Evolutionary conservation across 2,113 vertebrate genomes (phyloP).

Genomic region (Axis porcinus): DNA sequence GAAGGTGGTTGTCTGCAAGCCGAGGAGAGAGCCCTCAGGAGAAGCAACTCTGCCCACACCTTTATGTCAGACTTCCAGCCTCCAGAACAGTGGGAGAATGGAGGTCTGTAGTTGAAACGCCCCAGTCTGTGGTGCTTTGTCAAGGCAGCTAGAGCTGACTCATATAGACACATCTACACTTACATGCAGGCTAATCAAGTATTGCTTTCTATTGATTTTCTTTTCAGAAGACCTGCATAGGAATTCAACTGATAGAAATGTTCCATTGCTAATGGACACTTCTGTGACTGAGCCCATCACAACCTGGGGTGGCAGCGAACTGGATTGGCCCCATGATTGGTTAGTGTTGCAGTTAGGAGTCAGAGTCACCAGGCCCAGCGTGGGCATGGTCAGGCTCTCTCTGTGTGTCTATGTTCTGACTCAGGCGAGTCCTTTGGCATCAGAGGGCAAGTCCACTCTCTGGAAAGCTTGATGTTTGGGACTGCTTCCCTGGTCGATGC

Average conservation of each 20-base stretch:
- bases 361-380: no score
- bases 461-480: not conserved
- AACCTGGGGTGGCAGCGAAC: not conserved
- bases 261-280: not conserved
- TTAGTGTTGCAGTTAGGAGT: not conserved
- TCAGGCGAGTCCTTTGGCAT: not conserved
- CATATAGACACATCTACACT: not conserved
- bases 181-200: no score
- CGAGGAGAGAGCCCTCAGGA: not conserved
- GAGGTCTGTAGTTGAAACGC: rapidly evolving
- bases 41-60: not conserved
- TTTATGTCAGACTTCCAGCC: not conserved
- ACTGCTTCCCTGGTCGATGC: not conserved
- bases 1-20: not conserved
- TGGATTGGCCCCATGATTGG: not conserved
- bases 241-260: not conserved
- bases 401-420: rapidly evolving
- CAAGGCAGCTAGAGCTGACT: not conserved
- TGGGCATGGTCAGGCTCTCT: not conserved
- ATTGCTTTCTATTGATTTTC: not conserved
- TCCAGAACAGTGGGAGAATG: not conserved
- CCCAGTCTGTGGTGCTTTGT: not conserved
- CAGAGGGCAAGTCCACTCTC: not conserved
- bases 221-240: not conserved
- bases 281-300: not conserved